Conservation (phyloP, 1,140 invertebrate genomes). For the silkworm (Bombyx mori) region DNA sequence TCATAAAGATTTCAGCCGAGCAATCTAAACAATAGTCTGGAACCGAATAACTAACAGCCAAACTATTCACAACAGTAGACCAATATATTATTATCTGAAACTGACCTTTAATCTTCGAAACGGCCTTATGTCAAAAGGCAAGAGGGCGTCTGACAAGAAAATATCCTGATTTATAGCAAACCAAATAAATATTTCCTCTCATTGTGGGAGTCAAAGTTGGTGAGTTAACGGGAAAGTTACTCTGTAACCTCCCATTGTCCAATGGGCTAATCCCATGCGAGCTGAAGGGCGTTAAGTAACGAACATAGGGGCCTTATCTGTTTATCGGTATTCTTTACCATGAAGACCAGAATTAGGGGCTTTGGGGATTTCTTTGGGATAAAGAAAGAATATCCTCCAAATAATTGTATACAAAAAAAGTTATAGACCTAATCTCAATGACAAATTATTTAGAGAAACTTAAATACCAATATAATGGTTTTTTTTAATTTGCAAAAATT, state of each 20-base stretch:
- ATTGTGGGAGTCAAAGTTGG: conserved; percentile 1
- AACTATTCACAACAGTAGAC: too few relatives aligned
- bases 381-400: background rate
- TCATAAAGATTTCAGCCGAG: too few relatives aligned
- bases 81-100: too few relatives aligned
- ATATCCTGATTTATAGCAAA: conserved; percentile 3
- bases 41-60: too few relatives aligned
- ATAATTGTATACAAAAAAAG: too few relatives aligned
- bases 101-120: too few relatives aligned
- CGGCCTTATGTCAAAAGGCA: background rate
- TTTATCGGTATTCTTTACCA: conserved; percentile 2
- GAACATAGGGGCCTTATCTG: conserved; percentile 5
- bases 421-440: too few relatives aligned
- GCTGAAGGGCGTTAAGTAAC: conserved; percentile 6
- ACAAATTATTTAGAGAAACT: too few relatives aligned
- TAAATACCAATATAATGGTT: too few relatives aligned
- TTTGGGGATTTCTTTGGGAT: background rate
- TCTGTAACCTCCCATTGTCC: background rate
- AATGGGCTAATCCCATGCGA: conserved; percentile 2
- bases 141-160: conserved; percentile 1
- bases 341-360: background rate
- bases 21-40: too few relatives aligned
- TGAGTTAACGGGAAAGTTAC: conserved; percentile 7
- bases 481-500: too few relatives aligned
- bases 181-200: conserved; percentile 1